A percentile compares a stretch with the other conserved stretches of the same genome.
These are phyloP conservation scores for Limulus polyphemus DNA, from an alignment of 2,888 invertebrate genomes.

Conservation along the genomic window DNA sequence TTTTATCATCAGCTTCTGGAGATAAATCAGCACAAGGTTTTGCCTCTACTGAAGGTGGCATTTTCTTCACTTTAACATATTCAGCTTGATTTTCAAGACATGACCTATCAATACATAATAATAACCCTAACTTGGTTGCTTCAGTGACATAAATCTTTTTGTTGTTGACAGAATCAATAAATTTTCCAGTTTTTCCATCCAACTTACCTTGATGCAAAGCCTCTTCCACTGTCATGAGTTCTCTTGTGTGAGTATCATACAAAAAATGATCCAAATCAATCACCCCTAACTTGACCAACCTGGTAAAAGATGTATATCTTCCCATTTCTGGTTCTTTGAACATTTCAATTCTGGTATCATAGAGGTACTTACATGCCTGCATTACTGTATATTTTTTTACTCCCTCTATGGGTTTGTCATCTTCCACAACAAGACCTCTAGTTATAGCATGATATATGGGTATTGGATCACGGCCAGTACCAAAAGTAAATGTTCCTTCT, in stretches of 20 bases:
- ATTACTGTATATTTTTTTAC: constrained; percentile 14
- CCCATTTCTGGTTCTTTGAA: constrained; percentile 31
- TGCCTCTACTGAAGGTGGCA: no score
- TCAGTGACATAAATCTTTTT: constrained; percentile 47
- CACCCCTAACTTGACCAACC: constrained; percentile 29
- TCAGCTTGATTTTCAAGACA: no score
- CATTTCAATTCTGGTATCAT: constrained; percentile 30
- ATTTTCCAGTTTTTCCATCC: constrained; percentile 46
- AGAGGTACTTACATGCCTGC: constrained; percentile 16
- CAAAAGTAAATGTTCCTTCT: constrained; percentile 36
- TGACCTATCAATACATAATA: constrained; percentile 43
- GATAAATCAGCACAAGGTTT: no score
- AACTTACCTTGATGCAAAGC: constrained; percentile 56
- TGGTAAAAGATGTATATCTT: constrained; percentile 17
- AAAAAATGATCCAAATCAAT: constrained; percentile 49
- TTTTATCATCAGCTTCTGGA: no score
- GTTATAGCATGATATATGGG: constrained; percentile 39
- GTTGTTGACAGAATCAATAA: constrained; percentile 51
- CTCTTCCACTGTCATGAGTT: constrained; percentile 57
- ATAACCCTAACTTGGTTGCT: constrained; percentile 72
- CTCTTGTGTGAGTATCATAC: constrained; percentile 56
- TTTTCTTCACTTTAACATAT: no score
- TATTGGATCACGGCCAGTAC: constrained; percentile 36
- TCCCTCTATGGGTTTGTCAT: constrained; percentile 4
- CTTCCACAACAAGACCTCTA: constrained; percentile 28